Evolutionary conservation across 2,888 invertebrate species (phyloP).

Genomic region (Myopa testacea): DNA sequence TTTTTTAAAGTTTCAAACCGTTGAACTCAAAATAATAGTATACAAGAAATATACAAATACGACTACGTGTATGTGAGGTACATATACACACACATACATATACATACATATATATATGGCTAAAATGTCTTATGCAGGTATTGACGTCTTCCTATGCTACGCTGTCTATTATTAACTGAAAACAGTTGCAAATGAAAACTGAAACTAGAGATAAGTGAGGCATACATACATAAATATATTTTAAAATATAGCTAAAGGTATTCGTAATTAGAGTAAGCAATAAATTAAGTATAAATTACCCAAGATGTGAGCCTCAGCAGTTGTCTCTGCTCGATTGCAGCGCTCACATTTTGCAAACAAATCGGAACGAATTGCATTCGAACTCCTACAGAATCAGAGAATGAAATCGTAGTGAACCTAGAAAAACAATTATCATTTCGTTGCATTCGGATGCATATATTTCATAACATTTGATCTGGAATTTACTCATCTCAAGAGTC

Average conservation of each 20-base stretch:
- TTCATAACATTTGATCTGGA: too few species aligned
- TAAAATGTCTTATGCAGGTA: slow-evolving; percentile 70
- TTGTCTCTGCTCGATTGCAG: not conserved
- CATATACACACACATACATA: slow-evolving; percentile 2
- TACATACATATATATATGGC: slow-evolving; percentile 59
- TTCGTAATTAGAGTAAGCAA: not conserved
- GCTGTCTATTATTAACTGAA: slow-evolving; percentile 69
- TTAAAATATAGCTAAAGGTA: slow-evolving; percentile 17
- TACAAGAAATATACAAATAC: not conserved
- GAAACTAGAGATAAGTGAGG: slow-evolving; percentile 49
- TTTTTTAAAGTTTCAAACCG: slow-evolving; percentile 10
- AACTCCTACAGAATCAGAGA: not conserved
- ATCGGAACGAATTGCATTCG: not conserved
- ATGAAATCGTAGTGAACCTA: not conserved
- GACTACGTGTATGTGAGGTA: slow-evolving; percentile 7
- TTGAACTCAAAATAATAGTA: not conserved
- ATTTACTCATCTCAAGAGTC: too few species aligned
- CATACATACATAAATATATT: slow-evolving; percentile 28
- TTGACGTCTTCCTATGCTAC: slow-evolving; percentile 71
- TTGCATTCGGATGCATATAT: too few species aligned
- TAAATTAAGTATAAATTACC: too few species aligned
- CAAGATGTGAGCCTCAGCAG: slow-evolving; percentile 37
- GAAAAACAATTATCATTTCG: too few species aligned
- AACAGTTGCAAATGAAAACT: slow-evolving; percentile 51
- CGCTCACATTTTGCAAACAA: slow-evolving; percentile 1